Conservation (phyloP, 2,113 vertebrate genomes). For the Melanerpes formicivorus region DNA sequence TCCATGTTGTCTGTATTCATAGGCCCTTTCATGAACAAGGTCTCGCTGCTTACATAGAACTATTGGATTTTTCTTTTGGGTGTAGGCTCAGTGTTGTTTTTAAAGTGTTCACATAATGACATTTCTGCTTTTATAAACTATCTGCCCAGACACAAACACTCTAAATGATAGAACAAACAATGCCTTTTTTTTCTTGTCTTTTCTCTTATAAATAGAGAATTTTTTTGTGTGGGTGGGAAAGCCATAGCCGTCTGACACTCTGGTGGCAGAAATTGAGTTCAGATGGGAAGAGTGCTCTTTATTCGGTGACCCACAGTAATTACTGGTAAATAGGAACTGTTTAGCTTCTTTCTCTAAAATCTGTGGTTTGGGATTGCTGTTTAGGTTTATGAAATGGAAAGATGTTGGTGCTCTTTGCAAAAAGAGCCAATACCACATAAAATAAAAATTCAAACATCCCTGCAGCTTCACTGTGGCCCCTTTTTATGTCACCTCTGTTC, state of each 20-base stretch:
- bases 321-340: neutral
- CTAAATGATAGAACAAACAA: neutral
- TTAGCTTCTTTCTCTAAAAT: neutral
- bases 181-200: neutral
- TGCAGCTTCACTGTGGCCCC: neutral
- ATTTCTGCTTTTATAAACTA: slow-evolving; percentile 17
- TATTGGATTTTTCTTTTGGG: neutral
- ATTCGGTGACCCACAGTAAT: neutral
- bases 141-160: neutral
- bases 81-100: neutral
- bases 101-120: neutral
- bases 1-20: neutral
- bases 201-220: neutral
- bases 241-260: neutral
- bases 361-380: neutral
- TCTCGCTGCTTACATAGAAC: neutral
- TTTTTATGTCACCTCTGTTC: neutral
- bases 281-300: slow-evolving; percentile 10
- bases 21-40: neutral
- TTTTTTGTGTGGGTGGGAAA: neutral
- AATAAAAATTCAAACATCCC: neutral
- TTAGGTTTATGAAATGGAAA: neutral
- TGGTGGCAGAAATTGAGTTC: slow-evolving; percentile 22
- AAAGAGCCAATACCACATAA: neutral
- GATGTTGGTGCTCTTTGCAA: neutral